Evolutionary conservation across 2,113 vertebrate genomes (phyloP), one percentile per base, ranked within the genome.

Genomic region (Clarias magur): DNA sequence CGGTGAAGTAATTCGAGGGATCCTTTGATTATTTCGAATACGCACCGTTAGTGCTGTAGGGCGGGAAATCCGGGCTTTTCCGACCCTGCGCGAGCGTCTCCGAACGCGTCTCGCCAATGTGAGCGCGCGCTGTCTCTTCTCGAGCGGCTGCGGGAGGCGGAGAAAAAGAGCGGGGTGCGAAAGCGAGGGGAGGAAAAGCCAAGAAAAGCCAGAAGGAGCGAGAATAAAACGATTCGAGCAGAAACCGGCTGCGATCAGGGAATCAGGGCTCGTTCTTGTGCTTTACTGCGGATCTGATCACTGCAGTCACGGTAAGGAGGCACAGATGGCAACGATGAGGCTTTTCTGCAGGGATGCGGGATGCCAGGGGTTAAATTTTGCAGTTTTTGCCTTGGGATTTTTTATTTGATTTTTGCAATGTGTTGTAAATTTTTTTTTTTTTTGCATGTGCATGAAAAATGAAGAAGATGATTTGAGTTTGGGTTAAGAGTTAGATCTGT

Each of bases 281-380:
- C 48, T 8, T 48, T 1, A 78, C 19, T 19, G 80, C 59, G n/a
- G 57, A 42, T 53, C 80, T 83, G 4, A 27, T 63, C 2, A 10
- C 34, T 8, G 62, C 59, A 38, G 42, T 19, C 83, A 68, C 85
- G 87, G 89, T 88, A 88, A 90, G 84, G 21, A 19, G 72, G 54
- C 6, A 0, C 48, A 16, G 9, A n/a, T 19, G 30, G 17, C 38
- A 1, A 15, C 0, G n/a, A 5, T 3, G 80, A 48, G 48, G 48
- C 48, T 48, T 42, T 48, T 48, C 48, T 48, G 0, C 7, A 48
- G 6, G 7, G 8, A 16, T 16, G n/a, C 83, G 83, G 83, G 0
- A 85, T 56, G 62, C 38, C 85, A 95, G 89, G 95, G 95, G 95
- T 96, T 95, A 95, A 95, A 95, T 96, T 94, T 92, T 96, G 95